phyloP scores from a whole-genome alignment of 2,797 vertebrate species.

The Corythornis leucogaster region DNA sequence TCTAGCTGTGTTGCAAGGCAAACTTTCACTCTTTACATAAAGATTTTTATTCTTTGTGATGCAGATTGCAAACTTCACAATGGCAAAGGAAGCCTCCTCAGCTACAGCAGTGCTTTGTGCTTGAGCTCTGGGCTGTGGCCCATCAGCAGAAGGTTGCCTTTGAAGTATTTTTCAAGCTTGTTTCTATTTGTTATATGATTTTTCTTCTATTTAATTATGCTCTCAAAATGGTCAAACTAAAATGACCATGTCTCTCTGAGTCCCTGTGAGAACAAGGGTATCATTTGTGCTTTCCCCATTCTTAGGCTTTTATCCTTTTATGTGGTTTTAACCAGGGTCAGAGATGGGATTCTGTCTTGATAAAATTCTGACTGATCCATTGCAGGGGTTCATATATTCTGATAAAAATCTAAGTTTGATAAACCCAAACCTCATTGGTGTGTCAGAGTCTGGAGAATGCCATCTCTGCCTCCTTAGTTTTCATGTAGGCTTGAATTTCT shows the following conservation, averaged over 20 bases:
- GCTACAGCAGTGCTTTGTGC: background rate
- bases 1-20: background rate
- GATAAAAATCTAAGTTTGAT: background rate
- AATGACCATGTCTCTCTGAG: background rate
- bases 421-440: background rate
- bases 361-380: background rate
- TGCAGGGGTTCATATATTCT: background rate
- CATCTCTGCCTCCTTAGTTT: background rate
- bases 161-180: background rate
- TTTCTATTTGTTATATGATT: background rate
- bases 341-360: background rate
- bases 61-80: background rate
- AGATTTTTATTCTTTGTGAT: background rate
- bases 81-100: background rate
- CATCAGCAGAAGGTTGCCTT: background rate
- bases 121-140: background rate
- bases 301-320: background rate
- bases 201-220: background rate
- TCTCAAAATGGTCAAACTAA: background rate
- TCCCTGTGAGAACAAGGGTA: background rate
- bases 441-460: background rate
- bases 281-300: background rate
- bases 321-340: background rate
- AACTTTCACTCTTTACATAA: background rate
- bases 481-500: background rate